Conservation (phyloP, 2,888 invertebrate genomes). For the Heteromyza rotundicornis region DNA sequence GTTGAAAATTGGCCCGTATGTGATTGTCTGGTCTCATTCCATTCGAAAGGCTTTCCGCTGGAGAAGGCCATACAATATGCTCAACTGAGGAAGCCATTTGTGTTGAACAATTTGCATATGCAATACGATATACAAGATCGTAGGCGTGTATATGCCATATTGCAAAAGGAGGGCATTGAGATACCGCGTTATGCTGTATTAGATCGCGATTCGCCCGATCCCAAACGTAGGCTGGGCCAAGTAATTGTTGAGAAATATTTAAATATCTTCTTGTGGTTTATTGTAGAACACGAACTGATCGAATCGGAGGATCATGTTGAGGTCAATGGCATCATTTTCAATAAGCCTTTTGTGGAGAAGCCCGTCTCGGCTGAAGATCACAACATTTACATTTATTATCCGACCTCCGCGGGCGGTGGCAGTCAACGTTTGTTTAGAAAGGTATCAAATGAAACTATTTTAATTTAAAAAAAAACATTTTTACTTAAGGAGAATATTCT, state of each 20-base stretch:
- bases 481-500: not conserved
- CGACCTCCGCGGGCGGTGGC: slow-evolving; percentile 97
- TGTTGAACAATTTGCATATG: slow-evolving; percentile 98
- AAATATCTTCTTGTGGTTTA: slow-evolving; percentile 21
- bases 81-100: slow-evolving; percentile 90
- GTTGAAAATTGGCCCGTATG: slow-evolving; percentile 98
- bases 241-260: not conserved
- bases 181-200: slow-evolving; percentile 97
- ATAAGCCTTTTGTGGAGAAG: slow-evolving; percentile 99
- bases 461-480: slow-evolving; percentile 2
- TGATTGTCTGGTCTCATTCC: slow-evolving; percentile 97
- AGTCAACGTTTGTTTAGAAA: slow-evolving; percentile 97
- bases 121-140: slow-evolving; percentile 97
- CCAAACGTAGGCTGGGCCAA: slow-evolving; percentile 74
- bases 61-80: slow-evolving; percentile 98
- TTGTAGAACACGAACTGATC: slow-evolving; percentile 84
- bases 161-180: slow-evolving; percentile 93
- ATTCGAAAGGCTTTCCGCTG: slow-evolving; percentile 97
- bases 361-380: slow-evolving; percentile 99
- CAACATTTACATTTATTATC: slow-evolving; percentile 99
- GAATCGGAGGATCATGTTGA: slow-evolving; percentile 98
- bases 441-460: slow-evolving; percentile 63
- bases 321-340: slow-evolving; percentile 92
- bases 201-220: slow-evolving; percentile 90
- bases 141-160: slow-evolving; percentile 91